These are phyloP conservation scores for Semnornis frantzii DNA, from an alignment of 2,113 vertebrate species.

Conservation along the genomic window DNA sequence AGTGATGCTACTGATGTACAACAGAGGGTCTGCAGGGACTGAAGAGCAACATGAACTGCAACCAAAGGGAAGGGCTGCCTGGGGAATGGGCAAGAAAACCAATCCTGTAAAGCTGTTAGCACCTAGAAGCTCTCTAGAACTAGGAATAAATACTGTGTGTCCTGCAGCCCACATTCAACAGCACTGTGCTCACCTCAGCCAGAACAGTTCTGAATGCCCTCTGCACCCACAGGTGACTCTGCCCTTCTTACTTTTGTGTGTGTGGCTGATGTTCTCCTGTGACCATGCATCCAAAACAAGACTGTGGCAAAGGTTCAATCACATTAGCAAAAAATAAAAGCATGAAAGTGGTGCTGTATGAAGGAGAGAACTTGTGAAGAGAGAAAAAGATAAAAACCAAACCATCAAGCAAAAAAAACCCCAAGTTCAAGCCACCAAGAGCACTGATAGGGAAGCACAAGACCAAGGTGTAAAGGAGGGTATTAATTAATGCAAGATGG, in stretches of 20 bases:
- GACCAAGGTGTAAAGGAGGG: background rate
- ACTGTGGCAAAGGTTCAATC: background rate
- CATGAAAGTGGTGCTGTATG: background rate
- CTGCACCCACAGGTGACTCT: background rate
- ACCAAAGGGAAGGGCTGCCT: background rate
- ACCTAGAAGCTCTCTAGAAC: background rate
- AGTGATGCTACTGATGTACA: background rate
- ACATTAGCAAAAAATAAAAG: background rate
- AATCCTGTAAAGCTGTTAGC: background rate
- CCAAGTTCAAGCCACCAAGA: background rate
- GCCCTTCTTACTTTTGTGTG: background rate
- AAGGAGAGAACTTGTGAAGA: background rate
- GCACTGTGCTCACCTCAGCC: background rate
- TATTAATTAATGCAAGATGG: no score
- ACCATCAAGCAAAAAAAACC: accelerated
- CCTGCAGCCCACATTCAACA: background rate
- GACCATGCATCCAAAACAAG: background rate
- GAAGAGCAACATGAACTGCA: background rate
- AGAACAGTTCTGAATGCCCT: accelerated
- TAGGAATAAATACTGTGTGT: background rate
- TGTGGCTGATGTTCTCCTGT: background rate
- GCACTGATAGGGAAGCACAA: background rate
- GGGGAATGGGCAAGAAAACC: background rate
- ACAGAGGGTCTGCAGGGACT: background rate
- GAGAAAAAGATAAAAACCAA: background rate